Conservation (phyloP, 2,888 invertebrate species). For the Cephus pygmeus region DNA sequence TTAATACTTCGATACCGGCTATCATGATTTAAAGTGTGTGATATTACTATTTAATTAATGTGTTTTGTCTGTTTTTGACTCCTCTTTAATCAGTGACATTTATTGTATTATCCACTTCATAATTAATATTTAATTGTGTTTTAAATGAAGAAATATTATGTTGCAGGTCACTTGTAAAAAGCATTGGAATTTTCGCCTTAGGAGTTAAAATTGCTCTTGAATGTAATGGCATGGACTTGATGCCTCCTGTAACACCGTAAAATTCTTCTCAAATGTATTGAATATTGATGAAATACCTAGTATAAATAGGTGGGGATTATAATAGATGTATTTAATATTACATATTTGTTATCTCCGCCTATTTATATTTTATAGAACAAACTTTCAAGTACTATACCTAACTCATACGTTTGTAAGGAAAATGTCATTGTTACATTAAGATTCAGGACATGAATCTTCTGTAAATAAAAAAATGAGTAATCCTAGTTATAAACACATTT, state of each 20-base stretch:
- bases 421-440: neutral
- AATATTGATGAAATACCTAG: neutral
- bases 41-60: neutral
- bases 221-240: slow-evolving; percentile 79
- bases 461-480: neutral
- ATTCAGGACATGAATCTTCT: neutral
- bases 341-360: neutral
- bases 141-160: slow-evolving; percentile 15
- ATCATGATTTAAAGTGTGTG: neutral
- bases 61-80: neutral
- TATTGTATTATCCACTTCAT: slow-evolving; percentile 12
- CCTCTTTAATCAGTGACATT: neutral
- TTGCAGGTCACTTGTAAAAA: slow-evolving; percentile 84
- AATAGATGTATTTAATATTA: neutral
- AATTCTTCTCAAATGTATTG: neutral
- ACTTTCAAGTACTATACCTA: neutral
- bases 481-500: neutral
- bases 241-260: slow-evolving; percentile 69
- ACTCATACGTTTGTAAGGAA: neutral
- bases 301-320: neutral
- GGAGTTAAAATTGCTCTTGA: slow-evolving; percentile 84
- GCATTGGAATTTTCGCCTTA: slow-evolving; percentile 80
- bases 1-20: neutral
- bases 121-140: slow-evolving; percentile 30
- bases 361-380: neutral